Base-by-base conservation (phyloP, 2,113 vertebrate species). In the Phaethornis superciliosus region DNA sequence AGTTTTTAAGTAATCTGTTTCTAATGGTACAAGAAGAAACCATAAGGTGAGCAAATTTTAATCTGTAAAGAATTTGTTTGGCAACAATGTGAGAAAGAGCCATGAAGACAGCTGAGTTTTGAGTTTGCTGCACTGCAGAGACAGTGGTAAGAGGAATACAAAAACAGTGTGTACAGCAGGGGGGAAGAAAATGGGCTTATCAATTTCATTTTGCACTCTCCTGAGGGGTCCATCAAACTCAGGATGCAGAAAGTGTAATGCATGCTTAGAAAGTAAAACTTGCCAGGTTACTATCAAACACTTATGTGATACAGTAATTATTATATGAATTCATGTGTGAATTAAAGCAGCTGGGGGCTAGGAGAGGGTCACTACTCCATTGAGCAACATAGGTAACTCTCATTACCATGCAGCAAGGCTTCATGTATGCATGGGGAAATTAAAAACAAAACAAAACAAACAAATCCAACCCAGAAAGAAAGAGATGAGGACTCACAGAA, bases 1-100 rank as follows among this genome's bases (percentile, higher is more conserved):
- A 63, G 15, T 83, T 96, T 56, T 32, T 23, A 88, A 92, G 70
- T 67, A 83, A n/a, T 84, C 86, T 94, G 14, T 60, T 90, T 91
- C 58, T 79, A 76, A 69, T 40, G 26, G 27, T 17, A 81, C 58
- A 54, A 28, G n/a, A 94, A 79, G 10, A 24, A 91, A 84, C 85
- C 20, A 65, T 0, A 3, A 94, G 20, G 15, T 24, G 77, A 92
- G 52, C 2, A 67, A 65, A 47, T 49, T 68, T 35, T 72, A 68
- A 79, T 93, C 81, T 15, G 40, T 58, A 56, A 90, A 89, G 78
- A 68, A 81, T 81, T 92, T 87, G 19, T 72, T 89, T 87, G 37
- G 10, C 24, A 92, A 55, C 28, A 85, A 79, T 1, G 2, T 64
- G 54, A 85, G 24, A 72, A 81, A 78, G 7, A 84, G 47, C 20